Evolutionary conservation across 2,797 vertebrate species (phyloP), one percentile per base, ranked within the genome.

Genomic region (Hipposideros larvatus): DNA sequence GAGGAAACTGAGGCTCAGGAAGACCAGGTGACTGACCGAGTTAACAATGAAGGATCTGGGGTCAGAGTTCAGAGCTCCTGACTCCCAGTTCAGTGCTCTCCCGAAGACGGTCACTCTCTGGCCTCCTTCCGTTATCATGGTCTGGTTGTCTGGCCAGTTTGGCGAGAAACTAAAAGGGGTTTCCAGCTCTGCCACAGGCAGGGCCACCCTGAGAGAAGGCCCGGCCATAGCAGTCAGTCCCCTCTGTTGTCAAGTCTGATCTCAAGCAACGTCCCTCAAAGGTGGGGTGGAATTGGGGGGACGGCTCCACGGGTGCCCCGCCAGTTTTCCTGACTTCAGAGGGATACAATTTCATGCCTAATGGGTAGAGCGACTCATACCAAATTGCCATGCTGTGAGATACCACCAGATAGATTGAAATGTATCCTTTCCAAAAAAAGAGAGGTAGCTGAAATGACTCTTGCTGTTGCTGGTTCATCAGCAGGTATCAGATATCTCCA

Each of bases 301-400:
- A 31, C 14, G 16, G 6, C 21, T 43, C 31, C 48, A 9, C 0
- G 14, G 68, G 68, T 11, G 11, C 63, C 80, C 15, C 11, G n/a
- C 11, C 5, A 28, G 18, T 16, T 57, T 34, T 31, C 5, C 53
- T 41, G 11, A 65, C 26, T 71, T 95, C 3, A 2, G 55, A 75
- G 65, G 46, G 90, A 80, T 37, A 53, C 86, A 88, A 59, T 75
- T 92, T 88, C 65, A 51, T 78, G 83, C 78, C 73, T 55, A 55
- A n/a, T 78, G 74, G 26, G 13, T 74, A 13, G 19, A 89, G 43
- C 43, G 74, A 74, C 90, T 96, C 61, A 14, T 4, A 77, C 78
- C 90, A 82, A 96, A 51, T 55, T 78, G 24, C 22, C 51, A 28
- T 37, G 41, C 18, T 28, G 4, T 14, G 7, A 53, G 51, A 90